Evolutionary conservation across 2,113 vertebrate species (phyloP), one percentile per base, ranked within the genome.

Genomic region (Eurystomus gularis): DNA sequence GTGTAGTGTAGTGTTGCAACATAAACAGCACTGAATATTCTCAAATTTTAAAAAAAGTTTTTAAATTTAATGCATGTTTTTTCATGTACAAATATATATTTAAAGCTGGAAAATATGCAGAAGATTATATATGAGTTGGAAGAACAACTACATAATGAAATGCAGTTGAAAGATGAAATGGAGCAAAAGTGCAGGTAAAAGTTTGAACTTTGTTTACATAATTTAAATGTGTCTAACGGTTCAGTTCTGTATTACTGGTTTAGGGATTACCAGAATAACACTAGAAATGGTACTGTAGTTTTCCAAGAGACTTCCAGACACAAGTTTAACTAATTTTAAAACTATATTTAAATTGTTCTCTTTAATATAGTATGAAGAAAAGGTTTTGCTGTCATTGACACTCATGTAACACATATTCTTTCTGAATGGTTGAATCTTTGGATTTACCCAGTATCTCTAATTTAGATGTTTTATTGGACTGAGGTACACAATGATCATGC

Each of bases 111-210:
- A 98, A 99, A 98, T 96, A 98, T 99, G 96, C 99, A 99, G 96
- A 99, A 99, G 98, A 99, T 98, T 97, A 98, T 99, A 88, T 99
- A 99, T 96, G 98, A 99, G 82, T 98, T 99, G 91, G 99, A 99
- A 97, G 99, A 99, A 97, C 99, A 99, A 90, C 98, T 99, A 65
- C 99, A 99, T 97, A 98, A 98, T 97, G 99, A 99, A 98, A 99
- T 99, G 98, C 99, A 99, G 75, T 96, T 99, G 86, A 99, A 99
- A 98, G 99, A 99, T 96, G 99, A 99, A 98, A 98, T 99, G 98
- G 99, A 99, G 92, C 99, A 99, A 78, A 99, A 99, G 96, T 99
- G 98, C 99, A 99, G 99, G 99, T 99, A 75, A 97, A 94, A 80
- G 62, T 96, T 76, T 69, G 68, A 93, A 91, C 65, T 96, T 93